Conservation (phyloP, 2,797 vertebrate species). For the Cyprinella venusta region DNA sequence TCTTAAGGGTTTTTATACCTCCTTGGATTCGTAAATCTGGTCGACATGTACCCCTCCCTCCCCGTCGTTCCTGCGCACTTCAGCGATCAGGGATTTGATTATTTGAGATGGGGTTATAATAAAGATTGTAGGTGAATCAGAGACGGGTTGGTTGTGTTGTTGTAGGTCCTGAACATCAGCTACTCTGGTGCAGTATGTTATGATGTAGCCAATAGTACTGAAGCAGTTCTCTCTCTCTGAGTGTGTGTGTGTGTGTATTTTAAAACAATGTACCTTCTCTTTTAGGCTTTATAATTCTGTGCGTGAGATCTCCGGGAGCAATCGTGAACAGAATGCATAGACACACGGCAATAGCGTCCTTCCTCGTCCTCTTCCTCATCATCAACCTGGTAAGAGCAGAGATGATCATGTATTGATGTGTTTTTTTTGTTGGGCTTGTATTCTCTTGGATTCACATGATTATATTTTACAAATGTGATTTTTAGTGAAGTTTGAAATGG, state of each 20-base stretch:
- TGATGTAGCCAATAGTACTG: neutral
- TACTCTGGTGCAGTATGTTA: constrained; percentile 10
- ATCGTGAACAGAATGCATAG: constrained; percentile 50
- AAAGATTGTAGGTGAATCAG: neutral
- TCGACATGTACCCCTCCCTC: constrained; percentile 23
- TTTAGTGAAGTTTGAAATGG: neutral
- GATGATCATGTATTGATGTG: neutral
- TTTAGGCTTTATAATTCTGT: constrained; percentile 23
- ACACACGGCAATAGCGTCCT: constrained; percentile 22
- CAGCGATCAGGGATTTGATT: constrained; percentile 26
- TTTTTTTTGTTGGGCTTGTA: neutral
- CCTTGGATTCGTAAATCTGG: constrained; percentile 37
- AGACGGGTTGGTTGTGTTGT: neutral
- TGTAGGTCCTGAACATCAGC: constrained; percentile 6
- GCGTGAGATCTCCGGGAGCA: constrained; percentile 20
- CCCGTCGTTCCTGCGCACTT: neutral
- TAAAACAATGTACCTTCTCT: constrained; percentile 24
- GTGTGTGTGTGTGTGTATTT: neutral
- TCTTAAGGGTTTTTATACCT: constrained; percentile 33
- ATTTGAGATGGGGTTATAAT: constrained; percentile 36
- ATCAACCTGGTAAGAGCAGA: constrained; percentile 51
- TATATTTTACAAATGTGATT: neutral
- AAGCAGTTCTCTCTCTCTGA: neutral
- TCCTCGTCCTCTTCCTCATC: constrained; percentile 50
- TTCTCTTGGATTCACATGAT: neutral